Evolutionary conservation across 2,888 invertebrate genomes (phyloP).

Genomic region (Cetonia aurata): DNA sequence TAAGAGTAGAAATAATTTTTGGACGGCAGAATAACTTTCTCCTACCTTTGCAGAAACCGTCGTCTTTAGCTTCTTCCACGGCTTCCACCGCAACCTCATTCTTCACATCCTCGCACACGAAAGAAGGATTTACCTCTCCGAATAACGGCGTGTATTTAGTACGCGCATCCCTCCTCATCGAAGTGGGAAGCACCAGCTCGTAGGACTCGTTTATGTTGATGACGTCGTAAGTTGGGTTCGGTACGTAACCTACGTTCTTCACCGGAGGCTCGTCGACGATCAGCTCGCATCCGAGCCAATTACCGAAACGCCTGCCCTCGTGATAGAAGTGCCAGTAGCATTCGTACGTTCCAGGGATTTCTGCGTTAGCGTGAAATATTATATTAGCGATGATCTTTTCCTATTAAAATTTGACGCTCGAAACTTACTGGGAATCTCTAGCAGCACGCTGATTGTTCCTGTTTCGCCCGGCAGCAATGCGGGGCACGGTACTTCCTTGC

Average conservation of each 20-base stretch:
- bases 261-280: slow-evolving; percentile 60
- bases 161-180: background rate
- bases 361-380: background rate
- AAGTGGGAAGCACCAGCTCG: slow-evolving; percentile 41
- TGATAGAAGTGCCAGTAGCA: slow-evolving; percentile 67
- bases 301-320: slow-evolving; percentile 64
- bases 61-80: background rate
- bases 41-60: background rate
- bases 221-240: slow-evolving; percentile 39
- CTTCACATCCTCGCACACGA: background rate
- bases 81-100: background rate
- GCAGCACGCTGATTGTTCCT: slow-evolving; percentile 60
- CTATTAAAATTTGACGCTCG: background rate
- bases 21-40: background rate
- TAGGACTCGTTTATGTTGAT: slow-evolving; percentile 43
- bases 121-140: background rate
- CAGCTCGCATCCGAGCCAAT: slow-evolving; percentile 64
- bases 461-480: slow-evolving; percentile 62
- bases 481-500: slow-evolving; percentile 60
- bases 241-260: slow-evolving; percentile 32
- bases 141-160: background rate
- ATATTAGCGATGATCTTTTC: no score
- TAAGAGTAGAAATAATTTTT: no score
- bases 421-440: slow-evolving; percentile 63
- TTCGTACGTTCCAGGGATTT: slow-evolving; percentile 63